Base-by-base conservation (phyloP, 1,140 invertebrate genomes). In the Thaumatotibia leucotreta region DNA sequence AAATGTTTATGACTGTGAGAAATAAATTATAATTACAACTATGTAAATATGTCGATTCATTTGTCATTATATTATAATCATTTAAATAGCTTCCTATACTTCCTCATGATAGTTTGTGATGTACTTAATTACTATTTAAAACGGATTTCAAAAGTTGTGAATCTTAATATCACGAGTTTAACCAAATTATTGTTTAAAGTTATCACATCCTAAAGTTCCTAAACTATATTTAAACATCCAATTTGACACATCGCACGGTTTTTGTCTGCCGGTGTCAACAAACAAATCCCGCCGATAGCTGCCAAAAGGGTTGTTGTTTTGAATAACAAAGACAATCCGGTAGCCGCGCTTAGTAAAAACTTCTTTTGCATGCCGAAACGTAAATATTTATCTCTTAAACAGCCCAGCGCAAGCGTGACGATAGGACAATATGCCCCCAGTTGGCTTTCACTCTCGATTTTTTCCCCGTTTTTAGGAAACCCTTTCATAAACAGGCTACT, bases 401-500 rank as follows among this genome's bases (percentile, higher is more conserved):
- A 76, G 79, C 67, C 69, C 63, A 72, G 75, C 80, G 81, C 83
- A 86, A 82, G 81, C 83, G 81, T 85, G 83, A 80, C 82, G 72
- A 70, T 67, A 62, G 63, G 73, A 85, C 83, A 87, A 84, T 88
- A 80, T 84, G 83, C 82, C 67, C 69, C 76, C 84, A 86, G 76
- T 79, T 84, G 83, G 76, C 85, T 89, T 89, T 90, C 86, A 86
- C 85, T 89, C 86, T 88, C 75, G 73, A 80, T 82, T 82, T 86
- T 87, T 89, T 79, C 68, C 63, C 23, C 63, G 62, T 67, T 84
- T 84, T 89, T 84, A 77, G 81, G 77, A 89, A 89, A 83, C 88
- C 84, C 79, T 88, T 85, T 77, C 80, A 85, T 84, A 82, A 84
- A 79, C 54, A 54, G 32, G 80, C 88, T 90, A 87, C 88, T 87